These are phyloP conservation scores for Brachionus angularis DNA, from an alignment of 1,140 invertebrate species.

Conservation along the genomic window DNA sequence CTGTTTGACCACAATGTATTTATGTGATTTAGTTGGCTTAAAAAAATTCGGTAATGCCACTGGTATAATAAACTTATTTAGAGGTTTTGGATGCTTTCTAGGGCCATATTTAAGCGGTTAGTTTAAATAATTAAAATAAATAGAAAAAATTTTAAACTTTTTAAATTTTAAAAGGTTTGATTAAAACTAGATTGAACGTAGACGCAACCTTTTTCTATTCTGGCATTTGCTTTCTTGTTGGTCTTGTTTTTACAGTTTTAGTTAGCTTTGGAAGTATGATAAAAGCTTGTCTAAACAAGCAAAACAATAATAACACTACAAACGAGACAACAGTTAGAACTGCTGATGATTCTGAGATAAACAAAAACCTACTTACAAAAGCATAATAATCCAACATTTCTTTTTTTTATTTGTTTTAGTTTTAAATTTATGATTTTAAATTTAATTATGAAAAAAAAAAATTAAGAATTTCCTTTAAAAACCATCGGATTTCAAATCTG, in stretches of 20 bases:
- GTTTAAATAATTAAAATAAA: not conserved
- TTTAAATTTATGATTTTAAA: too few species aligned
- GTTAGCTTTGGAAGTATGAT: conserved; percentile 22
- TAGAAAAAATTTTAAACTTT: not conserved
- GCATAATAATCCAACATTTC: not conserved
- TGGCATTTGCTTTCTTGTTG: conserved; percentile 18
- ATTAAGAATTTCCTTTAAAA: too few species aligned
- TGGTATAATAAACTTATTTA: conserved; percentile 41
- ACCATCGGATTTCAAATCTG: too few species aligned
- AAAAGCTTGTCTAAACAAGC: not conserved
- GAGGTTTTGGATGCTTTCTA: conserved; percentile 42
- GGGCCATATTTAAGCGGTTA: conserved; percentile 28
- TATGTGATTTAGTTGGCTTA: conserved; percentile 24
- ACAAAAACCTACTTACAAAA: conserved; percentile 14
- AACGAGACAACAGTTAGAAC: conserved; percentile 33
- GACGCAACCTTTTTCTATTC: conserved; percentile 19
- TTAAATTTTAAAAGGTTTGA: too few species aligned
- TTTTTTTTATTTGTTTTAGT: too few species aligned
- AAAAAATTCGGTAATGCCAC: conserved; percentile 38
- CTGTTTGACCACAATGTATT: conserved; percentile 33
- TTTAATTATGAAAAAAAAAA: too few species aligned
- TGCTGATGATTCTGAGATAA: conserved; percentile 1
- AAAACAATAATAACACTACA: not conserved
- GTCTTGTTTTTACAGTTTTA: not conserved
- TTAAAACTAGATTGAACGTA: not conserved